Conservation (phyloP, 2,888 invertebrate species). For the Eupithecia subfuscata region DNA sequence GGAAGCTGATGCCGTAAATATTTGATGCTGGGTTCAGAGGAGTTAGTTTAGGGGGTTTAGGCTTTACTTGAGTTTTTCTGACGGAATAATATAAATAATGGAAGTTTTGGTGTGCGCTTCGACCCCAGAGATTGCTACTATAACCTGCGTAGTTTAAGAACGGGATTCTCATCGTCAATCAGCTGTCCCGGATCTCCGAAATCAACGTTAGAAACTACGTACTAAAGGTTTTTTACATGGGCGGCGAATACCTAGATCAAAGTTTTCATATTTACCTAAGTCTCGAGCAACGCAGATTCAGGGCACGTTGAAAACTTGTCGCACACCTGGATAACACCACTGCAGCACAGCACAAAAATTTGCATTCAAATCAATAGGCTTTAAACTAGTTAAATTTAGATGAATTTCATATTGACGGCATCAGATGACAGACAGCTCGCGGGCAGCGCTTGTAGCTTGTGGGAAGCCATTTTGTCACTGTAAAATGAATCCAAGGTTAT, state of each 20-base stretch:
- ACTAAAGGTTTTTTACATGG: no score
- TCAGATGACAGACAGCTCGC: no score
- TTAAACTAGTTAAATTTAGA: no score
- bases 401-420: no score
- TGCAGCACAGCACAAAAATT: no score
- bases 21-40: conserved; percentile 20
- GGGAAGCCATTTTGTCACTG: no score
- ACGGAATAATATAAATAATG: conserved; percentile 9
- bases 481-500: no score
- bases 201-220: no score
- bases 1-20: conserved; percentile 45
- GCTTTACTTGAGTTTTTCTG: conserved; percentile 11
- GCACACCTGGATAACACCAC: no score
- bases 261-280: not conserved
- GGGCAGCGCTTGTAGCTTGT: no score
- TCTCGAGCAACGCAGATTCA: not conserved
- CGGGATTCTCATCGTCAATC: not conserved
- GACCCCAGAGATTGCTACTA: not conserved
- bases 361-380: no score
- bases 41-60: conserved; percentile 14
- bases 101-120: not conserved
- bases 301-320: no score
- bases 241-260: not conserved
- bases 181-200: not conserved
- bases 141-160: not conserved